phyloP scores from a whole-genome alignment of 2,113 vertebrate genomes.

The Tragelaphus imberbis region DNA sequence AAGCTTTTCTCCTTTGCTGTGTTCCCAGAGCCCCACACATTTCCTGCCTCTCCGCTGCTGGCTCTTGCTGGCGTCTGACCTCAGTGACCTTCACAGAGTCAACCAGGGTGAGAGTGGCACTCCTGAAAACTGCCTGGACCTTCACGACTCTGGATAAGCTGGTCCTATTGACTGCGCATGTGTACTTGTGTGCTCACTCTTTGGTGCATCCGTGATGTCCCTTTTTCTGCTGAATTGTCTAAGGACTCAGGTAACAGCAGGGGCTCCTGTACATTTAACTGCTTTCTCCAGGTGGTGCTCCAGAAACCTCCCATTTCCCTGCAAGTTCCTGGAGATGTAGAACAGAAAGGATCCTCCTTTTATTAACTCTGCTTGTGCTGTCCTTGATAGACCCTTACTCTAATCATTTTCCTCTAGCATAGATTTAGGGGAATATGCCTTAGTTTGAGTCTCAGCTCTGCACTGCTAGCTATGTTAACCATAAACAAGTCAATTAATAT shows the following conservation, averaged over 20 bases:
- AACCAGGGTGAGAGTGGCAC: not conserved
- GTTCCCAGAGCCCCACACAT: not conserved
- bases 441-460: not conserved
- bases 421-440: not conserved
- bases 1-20: not conserved
- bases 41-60: not conserved
- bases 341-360: not conserved
- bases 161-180: rapidly evolving
- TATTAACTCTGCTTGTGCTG: not conserved
- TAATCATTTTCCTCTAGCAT: not conserved
- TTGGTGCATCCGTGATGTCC: not conserved
- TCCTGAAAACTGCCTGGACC: not conserved
- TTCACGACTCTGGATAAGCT: not conserved
- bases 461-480: not conserved
- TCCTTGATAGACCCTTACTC: not conserved
- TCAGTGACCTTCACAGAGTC: not conserved
- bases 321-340: not conserved
- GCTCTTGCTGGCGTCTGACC: not conserved
- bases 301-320: not conserved
- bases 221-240: not conserved
- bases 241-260: not conserved
- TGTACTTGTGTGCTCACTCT: not conserved
- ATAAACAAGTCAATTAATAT: not conserved
- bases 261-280: not conserved
- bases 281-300: not conserved